phyloP scores from a whole-genome alignment of 1,140 invertebrate species.

The Dolichoris vasculosae region DNA sequence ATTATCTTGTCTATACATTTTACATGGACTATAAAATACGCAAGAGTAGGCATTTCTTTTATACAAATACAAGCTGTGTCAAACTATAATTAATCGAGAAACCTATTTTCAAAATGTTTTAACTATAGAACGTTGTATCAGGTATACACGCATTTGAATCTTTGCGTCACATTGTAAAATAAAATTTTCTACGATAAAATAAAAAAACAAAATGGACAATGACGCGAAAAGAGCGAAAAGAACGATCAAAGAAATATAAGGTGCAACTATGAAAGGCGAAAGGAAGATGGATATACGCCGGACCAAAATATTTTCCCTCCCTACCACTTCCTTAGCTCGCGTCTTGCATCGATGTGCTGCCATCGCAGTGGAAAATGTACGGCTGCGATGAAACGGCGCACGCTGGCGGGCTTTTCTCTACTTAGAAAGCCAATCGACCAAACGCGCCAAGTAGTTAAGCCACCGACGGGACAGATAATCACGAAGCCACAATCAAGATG shows the following conservation, averaged over 20 bases:
- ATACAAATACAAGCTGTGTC: no score
- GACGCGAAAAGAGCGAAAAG: background rate
- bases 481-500: background rate
- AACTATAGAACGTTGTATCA: no score
- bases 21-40: no score
- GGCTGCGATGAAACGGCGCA: background rate
- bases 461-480: conserved; percentile 30
- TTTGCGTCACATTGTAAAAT: no score
- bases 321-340: conserved; percentile 10
- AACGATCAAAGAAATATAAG: background rate
- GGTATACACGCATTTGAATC: no score
- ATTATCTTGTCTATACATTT: no score
- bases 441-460: conserved; percentile 21
- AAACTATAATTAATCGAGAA: no score
- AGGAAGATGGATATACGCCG: background rate
- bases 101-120: no score
- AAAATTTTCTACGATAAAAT: no score
- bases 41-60: no score
- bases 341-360: background rate
- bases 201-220: no score
- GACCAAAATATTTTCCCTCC: conserved; percentile 48
- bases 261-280: background rate
- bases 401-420: conserved; percentile 25
- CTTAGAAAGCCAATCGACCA: conserved; percentile 2
- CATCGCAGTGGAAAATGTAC: conserved; percentile 39